Conservation (phyloP, 2,797 vertebrate genomes). For the Thripadectes ignobilis region DNA sequence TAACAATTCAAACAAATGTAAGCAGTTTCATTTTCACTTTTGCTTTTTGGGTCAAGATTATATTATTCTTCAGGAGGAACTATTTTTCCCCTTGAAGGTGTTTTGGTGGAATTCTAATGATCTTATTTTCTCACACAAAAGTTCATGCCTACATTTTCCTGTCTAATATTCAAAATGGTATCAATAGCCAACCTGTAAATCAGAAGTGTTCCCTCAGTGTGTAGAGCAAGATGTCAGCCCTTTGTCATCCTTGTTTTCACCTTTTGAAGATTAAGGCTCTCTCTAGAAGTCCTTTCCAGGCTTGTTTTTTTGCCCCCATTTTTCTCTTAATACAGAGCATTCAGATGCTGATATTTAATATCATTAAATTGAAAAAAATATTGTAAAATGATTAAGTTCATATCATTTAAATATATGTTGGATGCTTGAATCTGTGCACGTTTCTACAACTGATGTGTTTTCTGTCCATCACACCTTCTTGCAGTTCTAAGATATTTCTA, state of each 20-base stretch:
- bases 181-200: neutral
- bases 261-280: neutral
- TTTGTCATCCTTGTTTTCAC: neutral
- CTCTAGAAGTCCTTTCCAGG: neutral
- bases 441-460: neutral
- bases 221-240: neutral
- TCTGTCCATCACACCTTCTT: neutral
- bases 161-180: neutral
- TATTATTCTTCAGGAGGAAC: neutral
- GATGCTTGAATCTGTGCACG: neutral
- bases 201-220: neutral
- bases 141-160: neutral
- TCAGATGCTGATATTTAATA: neutral
- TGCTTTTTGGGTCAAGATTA: neutral
- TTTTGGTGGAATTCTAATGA: neutral
- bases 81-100: neutral
- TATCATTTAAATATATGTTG: neutral
- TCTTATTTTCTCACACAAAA: neutral
- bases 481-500: neutral
- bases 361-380: neutral
- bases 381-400: rapidly evolving
- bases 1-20: neutral
- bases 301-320: neutral
- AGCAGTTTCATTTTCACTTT: neutral
- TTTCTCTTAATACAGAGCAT: neutral